Evolutionary conservation across 2,888 invertebrate genomes (phyloP).

Genomic region (Thera britannica): DNA sequence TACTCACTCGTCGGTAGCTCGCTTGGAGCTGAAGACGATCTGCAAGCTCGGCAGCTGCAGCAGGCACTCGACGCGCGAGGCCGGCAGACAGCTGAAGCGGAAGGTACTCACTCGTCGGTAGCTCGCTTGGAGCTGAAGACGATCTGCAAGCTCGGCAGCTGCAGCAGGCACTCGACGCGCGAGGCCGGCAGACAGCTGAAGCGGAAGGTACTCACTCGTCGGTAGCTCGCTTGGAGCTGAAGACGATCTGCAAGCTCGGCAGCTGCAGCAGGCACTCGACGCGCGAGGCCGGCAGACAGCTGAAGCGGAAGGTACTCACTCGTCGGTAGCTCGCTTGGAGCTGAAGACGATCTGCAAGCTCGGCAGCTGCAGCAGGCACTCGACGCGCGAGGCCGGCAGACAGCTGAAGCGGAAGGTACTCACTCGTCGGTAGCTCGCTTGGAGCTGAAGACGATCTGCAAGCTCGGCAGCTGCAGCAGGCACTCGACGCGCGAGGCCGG

Average conservation of each 20-base stretch:
- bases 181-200: conserved; percentile 98
- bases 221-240: conserved; percentile 94
- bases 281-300: conserved; percentile 96
- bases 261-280: conserved; percentile 98
- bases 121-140: conserved; percentile 97
- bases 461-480: conserved; percentile 96
- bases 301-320: conserved; percentile 92
- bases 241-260: conserved; percentile 98
- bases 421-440: conserved; percentile 86
- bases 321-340: conserved; percentile 89
- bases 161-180: conserved; percentile 97
- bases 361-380: conserved; percentile 97
- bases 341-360: conserved; percentile 99
- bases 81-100: conserved; percentile 97
- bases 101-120: conserved; percentile 84
- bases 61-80: conserved; percentile 97
- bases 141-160: conserved; percentile 98
- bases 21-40: conserved; percentile 97
- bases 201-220: conserved; percentile 87
- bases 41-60: conserved; percentile 98
- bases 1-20: conserved; percentile 80
- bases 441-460: conserved; percentile 98
- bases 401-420: conserved; percentile 96
- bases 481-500: conserved; percentile 98
- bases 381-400: conserved; percentile 96